Conservation (phyloP, 2,888 invertebrate species). For the Coenonympha glycerion region DNA sequence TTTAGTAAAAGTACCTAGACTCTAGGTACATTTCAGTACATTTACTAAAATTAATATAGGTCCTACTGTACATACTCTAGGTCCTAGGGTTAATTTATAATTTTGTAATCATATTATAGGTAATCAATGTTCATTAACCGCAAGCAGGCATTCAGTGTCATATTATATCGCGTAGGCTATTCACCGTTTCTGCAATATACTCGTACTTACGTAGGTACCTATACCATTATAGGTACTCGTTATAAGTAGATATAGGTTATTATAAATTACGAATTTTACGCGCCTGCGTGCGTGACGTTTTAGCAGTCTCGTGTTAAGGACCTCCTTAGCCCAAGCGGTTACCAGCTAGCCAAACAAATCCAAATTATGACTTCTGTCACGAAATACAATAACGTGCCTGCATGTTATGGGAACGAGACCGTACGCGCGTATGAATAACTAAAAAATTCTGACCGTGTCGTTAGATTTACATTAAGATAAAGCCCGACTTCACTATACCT, state of each 20-base stretch:
- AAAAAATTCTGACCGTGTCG: slow-evolving; percentile 26
- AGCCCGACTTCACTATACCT: slow-evolving; percentile 16
- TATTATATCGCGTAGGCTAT: too few relatives aligned
- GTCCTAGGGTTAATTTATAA: too few relatives aligned
- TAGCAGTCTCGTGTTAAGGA: slow-evolving; percentile 4
- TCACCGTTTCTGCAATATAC: too few relatives aligned
- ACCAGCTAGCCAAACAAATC: slow-evolving; percentile 11
- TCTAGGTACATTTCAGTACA: too few relatives aligned
- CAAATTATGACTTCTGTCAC: slow-evolving; percentile 32
- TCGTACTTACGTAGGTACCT: too few relatives aligned
- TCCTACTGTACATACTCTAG: too few relatives aligned
- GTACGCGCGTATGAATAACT: slow-evolving; percentile 20
- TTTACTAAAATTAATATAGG: too few relatives aligned
- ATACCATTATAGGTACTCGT: too few relatives aligned
- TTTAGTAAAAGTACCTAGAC: too few relatives aligned
- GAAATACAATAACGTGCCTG: slow-evolving; percentile 28
- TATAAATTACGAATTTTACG: neutral
- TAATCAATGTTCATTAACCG: too few relatives aligned
- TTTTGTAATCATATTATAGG: too few relatives aligned
- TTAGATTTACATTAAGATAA: slow-evolving; percentile 32
- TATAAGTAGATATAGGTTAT: neutral
- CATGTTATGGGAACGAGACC: slow-evolving; percentile 28
- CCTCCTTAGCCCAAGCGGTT: slow-evolving; percentile 5
- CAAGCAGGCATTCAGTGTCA: too few relatives aligned
- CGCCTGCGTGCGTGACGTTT: slow-evolving; percentile 1